Conservation (phyloP, 2,888 invertebrate genomes). For the Agonopterix subpropinquella region DNA sequence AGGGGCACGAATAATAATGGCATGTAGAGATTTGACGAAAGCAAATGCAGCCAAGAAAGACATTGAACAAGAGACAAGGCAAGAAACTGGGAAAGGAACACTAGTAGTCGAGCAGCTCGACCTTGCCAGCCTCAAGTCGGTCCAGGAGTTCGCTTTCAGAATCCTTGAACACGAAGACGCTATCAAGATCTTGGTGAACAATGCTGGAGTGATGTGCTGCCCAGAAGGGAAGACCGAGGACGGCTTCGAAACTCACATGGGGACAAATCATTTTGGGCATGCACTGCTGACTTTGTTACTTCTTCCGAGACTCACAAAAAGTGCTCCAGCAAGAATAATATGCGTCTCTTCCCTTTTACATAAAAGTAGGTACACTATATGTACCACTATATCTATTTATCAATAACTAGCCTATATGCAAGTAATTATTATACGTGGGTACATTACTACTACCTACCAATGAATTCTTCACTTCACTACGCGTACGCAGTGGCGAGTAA, state of each 20-base stretch:
- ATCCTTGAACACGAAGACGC: constrained; percentile 54
- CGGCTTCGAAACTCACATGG: constrained; percentile 80
- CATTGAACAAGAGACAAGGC: constrained; percentile 41
- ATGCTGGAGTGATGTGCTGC: constrained; percentile 82
- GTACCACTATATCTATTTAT: background rate
- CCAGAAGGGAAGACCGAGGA: constrained; percentile 77
- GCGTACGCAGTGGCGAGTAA: too few species aligned
- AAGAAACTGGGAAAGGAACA: constrained; percentile 23
- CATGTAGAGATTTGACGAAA: constrained; percentile 56
- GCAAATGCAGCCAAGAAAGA: constrained; percentile 69
- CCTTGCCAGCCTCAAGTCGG: constrained; percentile 70
- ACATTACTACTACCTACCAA: too few species aligned
- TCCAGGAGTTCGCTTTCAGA: constrained; percentile 67
- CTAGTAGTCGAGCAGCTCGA: constrained; percentile 66
- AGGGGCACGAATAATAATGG: constrained; percentile 70
- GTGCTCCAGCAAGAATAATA: constrained; percentile 75
- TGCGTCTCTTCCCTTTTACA: constrained; percentile 77
- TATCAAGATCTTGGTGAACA: constrained; percentile 78
- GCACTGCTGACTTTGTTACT: constrained; percentile 77
- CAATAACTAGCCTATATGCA: too few species aligned
- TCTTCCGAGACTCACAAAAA: constrained; percentile 73
- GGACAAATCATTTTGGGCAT: constrained; percentile 80
- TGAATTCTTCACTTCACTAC: too few species aligned
- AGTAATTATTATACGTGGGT: too few species aligned
- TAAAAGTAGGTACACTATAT: constrained; percentile 34